These are phyloP conservation scores for Stichopus chloronotus DNA, from an alignment of 35 echinoderm and acorn worm genomes.

Conservation along the genomic window DNA sequence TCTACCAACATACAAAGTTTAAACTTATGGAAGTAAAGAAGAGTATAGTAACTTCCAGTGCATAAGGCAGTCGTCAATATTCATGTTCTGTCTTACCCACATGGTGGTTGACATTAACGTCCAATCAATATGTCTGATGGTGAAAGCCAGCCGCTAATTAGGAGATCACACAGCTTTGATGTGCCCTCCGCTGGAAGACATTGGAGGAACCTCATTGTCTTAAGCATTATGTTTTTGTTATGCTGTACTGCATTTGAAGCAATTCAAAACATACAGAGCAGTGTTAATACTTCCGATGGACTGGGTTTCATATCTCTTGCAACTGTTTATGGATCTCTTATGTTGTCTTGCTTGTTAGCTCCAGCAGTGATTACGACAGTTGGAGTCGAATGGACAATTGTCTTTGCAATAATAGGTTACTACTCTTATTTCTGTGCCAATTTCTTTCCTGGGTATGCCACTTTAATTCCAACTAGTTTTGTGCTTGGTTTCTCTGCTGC, in stretches of 20 bases:
- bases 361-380: constrained; percentile 26
- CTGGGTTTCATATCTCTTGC: not conserved
- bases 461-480: constrained; percentile 44
- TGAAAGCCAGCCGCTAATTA: too few relatives aligned
- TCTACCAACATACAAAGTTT: too few relatives aligned
- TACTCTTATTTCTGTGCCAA: constrained; percentile 16
- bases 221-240: not conserved
- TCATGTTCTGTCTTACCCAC: too few relatives aligned
- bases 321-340: not conserved
- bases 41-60: too few relatives aligned
- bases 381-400: constrained; percentile 41
- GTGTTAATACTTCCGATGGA: not conserved
- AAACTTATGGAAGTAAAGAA: too few relatives aligned
- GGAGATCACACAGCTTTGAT: too few relatives aligned
- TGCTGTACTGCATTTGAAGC: not conserved
- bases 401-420: not conserved
- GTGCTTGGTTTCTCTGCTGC: constrained; percentile 40
- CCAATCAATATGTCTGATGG: too few relatives aligned
- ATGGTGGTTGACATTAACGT: too few relatives aligned
- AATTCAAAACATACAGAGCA: not conserved
- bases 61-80: too few relatives aligned
- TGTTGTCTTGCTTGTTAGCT: not conserved
- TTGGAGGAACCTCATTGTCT: not conserved
- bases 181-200: not conserved
- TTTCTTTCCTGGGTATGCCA: constrained; percentile 23